A percentile compares a stretch with the other conserved stretches of the same genome.
Conservation (phyloP, 1,140 invertebrate species). For the Hesperophylax magnus region DNA sequence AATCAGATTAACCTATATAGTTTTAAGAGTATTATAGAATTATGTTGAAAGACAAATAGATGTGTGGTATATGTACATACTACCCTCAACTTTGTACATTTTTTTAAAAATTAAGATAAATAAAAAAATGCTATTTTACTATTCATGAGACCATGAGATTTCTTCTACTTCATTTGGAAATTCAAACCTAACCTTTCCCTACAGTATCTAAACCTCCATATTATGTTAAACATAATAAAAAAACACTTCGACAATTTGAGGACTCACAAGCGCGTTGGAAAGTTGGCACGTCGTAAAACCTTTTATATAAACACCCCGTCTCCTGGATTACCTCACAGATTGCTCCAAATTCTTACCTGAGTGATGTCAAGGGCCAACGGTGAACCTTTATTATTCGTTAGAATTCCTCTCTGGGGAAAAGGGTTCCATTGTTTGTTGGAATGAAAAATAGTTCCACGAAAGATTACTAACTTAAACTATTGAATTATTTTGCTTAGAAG, state of each 20-base stretch:
- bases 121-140: too few species aligned
- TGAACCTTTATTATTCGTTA: constrained; percentile 2
- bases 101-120: too few species aligned
- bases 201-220: too few species aligned
- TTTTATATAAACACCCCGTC: constrained; percentile 7
- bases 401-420: constrained; percentile 3
- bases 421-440: constrained; percentile 6
- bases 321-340: constrained; percentile 2
- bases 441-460: constrained; percentile 6
- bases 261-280: neutral
- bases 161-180: too few species aligned
- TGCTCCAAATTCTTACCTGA: constrained; percentile 15
- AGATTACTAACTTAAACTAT: neutral
- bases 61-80: too few species aligned
- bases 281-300: neutral
- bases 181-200: too few species aligned
- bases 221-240: neutral
- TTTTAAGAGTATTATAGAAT: too few species aligned
- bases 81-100: too few species aligned
- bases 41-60: too few species aligned
- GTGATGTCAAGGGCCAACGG: constrained; percentile 1
- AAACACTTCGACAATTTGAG: neutral
- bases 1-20: too few species aligned
- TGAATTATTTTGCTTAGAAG: too few species aligned
- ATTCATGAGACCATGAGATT: too few species aligned